phyloP scores from a whole-genome alignment of 2,888 invertebrate genomes.

The Smittia aterrima region DNA sequence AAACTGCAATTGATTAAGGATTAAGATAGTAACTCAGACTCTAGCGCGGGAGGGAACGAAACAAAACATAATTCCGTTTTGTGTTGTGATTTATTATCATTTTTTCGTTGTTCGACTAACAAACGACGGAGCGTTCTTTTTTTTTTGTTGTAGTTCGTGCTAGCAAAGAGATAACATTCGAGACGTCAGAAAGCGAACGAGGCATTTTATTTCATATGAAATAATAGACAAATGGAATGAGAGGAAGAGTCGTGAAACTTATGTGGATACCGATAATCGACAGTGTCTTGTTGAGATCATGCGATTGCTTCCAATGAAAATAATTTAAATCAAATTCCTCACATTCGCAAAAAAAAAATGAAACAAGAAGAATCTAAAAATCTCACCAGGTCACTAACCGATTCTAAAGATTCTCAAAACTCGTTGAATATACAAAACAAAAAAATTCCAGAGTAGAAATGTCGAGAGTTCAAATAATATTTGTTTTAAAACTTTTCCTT shows the following conservation, averaged over 20 bases:
- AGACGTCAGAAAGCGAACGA: constrained; percentile 5
- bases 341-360: too few relatives aligned
- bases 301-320: too few relatives aligned
- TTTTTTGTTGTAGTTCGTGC: constrained; percentile 17
- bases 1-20: constrained; percentile 40
- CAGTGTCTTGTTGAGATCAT: too few relatives aligned
- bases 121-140: not conserved
- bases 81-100: constrained; percentile 30
- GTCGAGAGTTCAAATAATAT: constrained; percentile 24
- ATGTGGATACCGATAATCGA: too few relatives aligned
- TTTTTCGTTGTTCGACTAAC: constrained; percentile 3
- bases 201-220: constrained; percentile 17
- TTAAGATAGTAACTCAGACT: constrained; percentile 37
- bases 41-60: constrained; percentile 12
- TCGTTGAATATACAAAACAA: not conserved
- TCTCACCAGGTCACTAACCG: too few relatives aligned
- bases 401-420: too few relatives aligned
- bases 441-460: not conserved
- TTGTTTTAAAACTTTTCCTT: constrained; percentile 16
- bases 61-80: constrained; percentile 31
- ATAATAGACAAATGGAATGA: not conserved
- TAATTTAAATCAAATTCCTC: too few relatives aligned
- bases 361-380: too few relatives aligned
- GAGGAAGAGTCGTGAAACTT: not conserved
- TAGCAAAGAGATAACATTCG: constrained; percentile 23